Evolutionary conservation across 2,888 invertebrate genomes (phyloP).

Genomic region (Drosophila lacicola): DNA sequence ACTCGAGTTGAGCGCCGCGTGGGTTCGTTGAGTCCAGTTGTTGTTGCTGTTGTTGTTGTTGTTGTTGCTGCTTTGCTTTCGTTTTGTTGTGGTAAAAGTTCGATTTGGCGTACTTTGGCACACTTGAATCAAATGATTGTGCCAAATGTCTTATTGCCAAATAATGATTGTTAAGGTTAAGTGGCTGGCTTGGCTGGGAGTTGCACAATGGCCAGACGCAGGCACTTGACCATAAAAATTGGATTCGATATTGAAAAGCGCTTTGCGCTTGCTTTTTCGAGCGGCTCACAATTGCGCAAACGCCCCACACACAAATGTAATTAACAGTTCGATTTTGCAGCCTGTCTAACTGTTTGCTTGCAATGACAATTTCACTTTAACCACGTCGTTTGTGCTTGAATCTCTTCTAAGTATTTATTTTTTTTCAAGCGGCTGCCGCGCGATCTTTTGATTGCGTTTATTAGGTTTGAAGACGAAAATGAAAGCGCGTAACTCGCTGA

Average conservation of each 20-base stretch:
- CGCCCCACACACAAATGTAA: conserved; percentile 19
- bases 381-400: conserved; percentile 24
- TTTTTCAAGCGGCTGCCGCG: neutral
- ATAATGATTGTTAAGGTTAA: conserved; percentile 78
- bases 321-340: conserved; percentile 20
- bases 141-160: conserved; percentile 73
- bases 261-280: neutral
- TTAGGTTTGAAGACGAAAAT: conserved; percentile 23
- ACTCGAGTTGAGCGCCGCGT: conserved; percentile 67
- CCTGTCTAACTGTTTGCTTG: neutral
- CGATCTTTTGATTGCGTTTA: conserved; percentile 18
- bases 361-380: conserved; percentile 48
- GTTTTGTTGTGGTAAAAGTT: conserved; percentile 59
- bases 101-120: conserved; percentile 30
- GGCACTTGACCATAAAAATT: conserved; percentile 49
- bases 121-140: conserved; percentile 68
- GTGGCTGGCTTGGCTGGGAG: conserved; percentile 56
- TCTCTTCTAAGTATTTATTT: neutral
- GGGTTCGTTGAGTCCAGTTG: conserved; percentile 43
- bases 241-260: conserved; percentile 37
- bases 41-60: conserved; percentile 9
- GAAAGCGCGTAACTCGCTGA: conserved; percentile 46
- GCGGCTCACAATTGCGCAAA: conserved; percentile 37
- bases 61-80: conserved; percentile 41
- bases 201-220: conserved; percentile 63